phyloP scores from a whole-genome alignment of 2,888 invertebrate species.

The Hybos culiciformis region DNA sequence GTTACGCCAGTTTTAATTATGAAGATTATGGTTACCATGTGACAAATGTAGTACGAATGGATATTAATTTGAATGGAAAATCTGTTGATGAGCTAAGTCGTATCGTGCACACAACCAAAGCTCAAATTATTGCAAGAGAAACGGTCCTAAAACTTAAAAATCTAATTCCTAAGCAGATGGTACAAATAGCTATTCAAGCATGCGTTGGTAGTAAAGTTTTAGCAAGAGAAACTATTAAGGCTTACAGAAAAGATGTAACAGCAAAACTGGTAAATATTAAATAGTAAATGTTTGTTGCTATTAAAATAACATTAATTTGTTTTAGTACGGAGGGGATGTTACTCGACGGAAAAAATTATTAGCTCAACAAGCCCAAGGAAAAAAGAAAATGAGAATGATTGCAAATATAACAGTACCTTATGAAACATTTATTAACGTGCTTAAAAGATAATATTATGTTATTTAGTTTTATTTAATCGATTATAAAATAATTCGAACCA shows the following conservation, averaged over 20 bases:
- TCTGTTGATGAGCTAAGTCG: slow-evolving; percentile 71
- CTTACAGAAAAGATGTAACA: slow-evolving; percentile 84
- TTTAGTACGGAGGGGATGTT: slow-evolving; percentile 84
- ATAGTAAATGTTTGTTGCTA: too few species aligned
- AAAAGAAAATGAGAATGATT: slow-evolving; percentile 81
- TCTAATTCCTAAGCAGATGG: slow-evolving; percentile 78
- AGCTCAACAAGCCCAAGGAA: slow-evolving; percentile 82
- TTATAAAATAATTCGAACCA: too few species aligned
- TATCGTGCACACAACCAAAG: slow-evolving; percentile 62
- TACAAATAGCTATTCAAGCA: slow-evolving; percentile 80
- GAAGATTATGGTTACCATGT: slow-evolving; percentile 72
- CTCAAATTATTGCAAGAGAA: slow-evolving; percentile 47
- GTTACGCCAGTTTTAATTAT: slow-evolving; percentile 92
- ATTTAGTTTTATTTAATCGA: too few species aligned
- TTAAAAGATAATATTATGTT: slow-evolving; percentile 59
- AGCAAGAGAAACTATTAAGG: slow-evolving; percentile 73
- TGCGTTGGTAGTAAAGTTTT: slow-evolving; percentile 62
- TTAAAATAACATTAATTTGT: slow-evolving; percentile 11
- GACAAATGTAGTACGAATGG: slow-evolving; percentile 66
- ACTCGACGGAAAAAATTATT: slow-evolving; percentile 80
- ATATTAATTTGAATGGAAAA: slow-evolving; percentile 57
- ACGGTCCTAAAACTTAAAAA: slow-evolving; percentile 66
- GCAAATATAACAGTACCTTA: slow-evolving; percentile 85
- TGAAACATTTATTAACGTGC: slow-evolving; percentile 84
- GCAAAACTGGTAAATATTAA: slow-evolving; percentile 65